phyloP scores from a whole-genome alignment of 2,113 vertebrate genomes.

The Macrotis lagotis region DNA sequence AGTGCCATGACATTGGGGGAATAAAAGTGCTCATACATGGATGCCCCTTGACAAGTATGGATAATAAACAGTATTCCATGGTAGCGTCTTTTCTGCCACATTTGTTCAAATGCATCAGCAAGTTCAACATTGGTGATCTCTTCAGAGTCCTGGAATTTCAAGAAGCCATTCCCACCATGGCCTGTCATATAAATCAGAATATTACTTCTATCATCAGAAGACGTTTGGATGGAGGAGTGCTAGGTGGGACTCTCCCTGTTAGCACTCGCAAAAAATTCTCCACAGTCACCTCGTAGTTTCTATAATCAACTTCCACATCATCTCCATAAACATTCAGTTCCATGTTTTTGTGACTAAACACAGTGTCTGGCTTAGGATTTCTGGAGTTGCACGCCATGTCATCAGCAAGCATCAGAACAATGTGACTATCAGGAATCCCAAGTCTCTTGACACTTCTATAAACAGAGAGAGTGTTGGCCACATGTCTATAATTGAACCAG shows the following conservation, averaged over 20 bases:
- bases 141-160: constrained; percentile 99
- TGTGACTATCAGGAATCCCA: constrained; percentile 98
- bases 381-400: constrained; percentile 99
- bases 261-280: constrained; percentile 97
- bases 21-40: constrained; percentile 99
- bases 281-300: constrained; percentile 98
- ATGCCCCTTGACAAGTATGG: constrained; percentile 98
- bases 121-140: constrained; percentile 99
- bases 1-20: constrained; percentile 98
- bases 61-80: constrained; percentile 98
- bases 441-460: constrained; percentile 98
- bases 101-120: constrained; percentile 98
- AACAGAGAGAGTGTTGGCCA: constrained; percentile 97
- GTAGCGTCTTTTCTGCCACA: constrained; percentile 99
- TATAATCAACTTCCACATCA: constrained; percentile 98
- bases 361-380: constrained; percentile 97
- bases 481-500: constrained; percentile 99
- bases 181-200: constrained; percentile 99
- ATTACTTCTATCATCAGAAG: constrained; percentile 98
- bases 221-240: constrained; percentile 95
- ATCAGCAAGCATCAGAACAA: constrained; percentile 98
- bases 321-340: constrained; percentile 98
- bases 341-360: constrained; percentile 99
- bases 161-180: constrained; percentile 97
- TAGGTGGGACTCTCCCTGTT: constrained; percentile 95